Evolutionary conservation across 2,888 invertebrate species (phyloP).

Genomic region (Zonitis immaculata): DNA sequence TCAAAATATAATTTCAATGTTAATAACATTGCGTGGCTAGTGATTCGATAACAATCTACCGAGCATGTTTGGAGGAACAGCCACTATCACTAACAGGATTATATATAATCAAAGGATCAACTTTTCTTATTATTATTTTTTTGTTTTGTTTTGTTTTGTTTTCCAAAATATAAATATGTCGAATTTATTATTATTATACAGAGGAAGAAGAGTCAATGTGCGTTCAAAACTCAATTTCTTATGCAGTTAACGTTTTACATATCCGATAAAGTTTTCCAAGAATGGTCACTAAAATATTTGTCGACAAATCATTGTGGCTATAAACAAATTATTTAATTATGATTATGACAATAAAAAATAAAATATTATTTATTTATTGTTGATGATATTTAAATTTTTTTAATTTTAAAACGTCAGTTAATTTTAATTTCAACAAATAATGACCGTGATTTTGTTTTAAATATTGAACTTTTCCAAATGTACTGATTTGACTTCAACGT

Average conservation of each 20-base stretch:
- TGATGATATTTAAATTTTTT: no score
- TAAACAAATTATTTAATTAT: not conserved
- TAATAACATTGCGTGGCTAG: slow-evolving; percentile 20
- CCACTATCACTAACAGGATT: slow-evolving; percentile 1
- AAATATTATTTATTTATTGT: not conserved
- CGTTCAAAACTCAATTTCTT: slow-evolving; percentile 33
- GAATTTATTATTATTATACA: slow-evolving; percentile 7
- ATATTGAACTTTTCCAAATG: slow-evolving; percentile 17
- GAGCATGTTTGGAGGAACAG: slow-evolving; percentile 4
- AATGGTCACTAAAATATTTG: slow-evolving; percentile 32
- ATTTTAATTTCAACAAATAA: not conserved
- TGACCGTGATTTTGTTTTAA: not conserved
- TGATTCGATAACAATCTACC: slow-evolving; percentile 20
- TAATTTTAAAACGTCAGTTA: not conserved
- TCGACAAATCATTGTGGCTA: slow-evolving; percentile 2
- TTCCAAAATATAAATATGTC: slow-evolving; percentile 2
- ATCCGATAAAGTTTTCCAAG: slow-evolving; percentile 39
- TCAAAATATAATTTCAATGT: slow-evolving; percentile 21
- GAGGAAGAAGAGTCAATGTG: slow-evolving; percentile 29
- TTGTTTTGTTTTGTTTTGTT: not conserved
- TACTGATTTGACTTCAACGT: slow-evolving; percentile 19
- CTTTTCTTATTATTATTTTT: not conserved
- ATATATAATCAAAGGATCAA: not conserved
- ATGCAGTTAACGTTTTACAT: slow-evolving; percentile 40
- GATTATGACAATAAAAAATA: no score